Conservation (phyloP, 2,113 vertebrate genomes). For the Otus sunia region DNA sequence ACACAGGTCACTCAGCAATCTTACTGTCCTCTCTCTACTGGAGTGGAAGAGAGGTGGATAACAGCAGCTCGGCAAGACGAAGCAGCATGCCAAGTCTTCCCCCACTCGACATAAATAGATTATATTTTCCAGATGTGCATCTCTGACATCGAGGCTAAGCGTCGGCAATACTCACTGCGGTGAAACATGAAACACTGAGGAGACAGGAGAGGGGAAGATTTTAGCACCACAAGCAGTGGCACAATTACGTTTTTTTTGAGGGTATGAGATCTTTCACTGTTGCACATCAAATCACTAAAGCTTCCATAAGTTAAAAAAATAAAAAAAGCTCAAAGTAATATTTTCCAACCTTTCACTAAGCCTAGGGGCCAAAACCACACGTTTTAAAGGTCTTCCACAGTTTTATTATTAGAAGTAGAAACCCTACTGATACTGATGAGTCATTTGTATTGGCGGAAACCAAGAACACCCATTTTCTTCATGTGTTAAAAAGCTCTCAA, state of each 20-base stretch:
- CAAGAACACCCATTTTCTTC: slow-evolving; percentile 78
- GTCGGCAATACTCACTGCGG: neutral
- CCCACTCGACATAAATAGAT: slow-evolving; percentile 11
- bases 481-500: slow-evolving; percentile 60
- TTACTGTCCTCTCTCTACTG: neutral
- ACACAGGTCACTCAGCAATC: neutral
- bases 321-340: slow-evolving; percentile 63
- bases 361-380: slow-evolving; percentile 70
- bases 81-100: neutral
- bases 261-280: neutral
- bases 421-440: slow-evolving; percentile 81
- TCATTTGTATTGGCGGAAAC: slow-evolving; percentile 81
- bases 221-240: neutral
- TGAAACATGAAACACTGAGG: slow-evolving; percentile 12
- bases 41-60: slow-evolving; percentile 14
- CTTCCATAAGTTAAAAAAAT: neutral
- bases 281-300: slow-evolving; percentile 21
- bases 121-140: slow-evolving; percentile 58
- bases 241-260: neutral
- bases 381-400: slow-evolving; percentile 77
- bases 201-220: neutral
- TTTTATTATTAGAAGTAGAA: slow-evolving; percentile 85
- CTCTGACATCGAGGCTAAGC: slow-evolving; percentile 4
- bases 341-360: slow-evolving; percentile 84
- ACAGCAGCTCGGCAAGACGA: neutral